These are phyloP conservation scores for Pollenia amentaria DNA, from an alignment of 2,888 invertebrate genomes.

Conservation along the genomic window DNA sequence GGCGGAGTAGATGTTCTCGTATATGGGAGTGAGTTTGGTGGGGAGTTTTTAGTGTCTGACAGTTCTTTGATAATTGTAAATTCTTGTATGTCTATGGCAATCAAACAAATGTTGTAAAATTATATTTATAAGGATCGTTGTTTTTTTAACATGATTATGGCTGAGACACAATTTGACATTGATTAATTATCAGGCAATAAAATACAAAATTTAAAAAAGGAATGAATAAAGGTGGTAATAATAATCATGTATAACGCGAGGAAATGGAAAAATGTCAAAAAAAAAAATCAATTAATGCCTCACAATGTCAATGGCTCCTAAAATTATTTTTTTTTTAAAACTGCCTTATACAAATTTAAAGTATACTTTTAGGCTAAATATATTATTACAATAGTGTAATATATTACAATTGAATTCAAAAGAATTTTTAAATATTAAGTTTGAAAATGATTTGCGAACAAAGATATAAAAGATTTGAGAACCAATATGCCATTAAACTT, in stretches of 20 bases:
- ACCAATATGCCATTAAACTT: too few relatives aligned
- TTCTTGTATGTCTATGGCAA: constrained; percentile 45
- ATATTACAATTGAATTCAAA: too few relatives aligned
- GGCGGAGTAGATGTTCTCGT: not conserved
- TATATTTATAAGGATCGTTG: not conserved
- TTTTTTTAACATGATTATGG: not conserved
- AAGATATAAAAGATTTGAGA: too few relatives aligned
- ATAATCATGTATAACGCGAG: not conserved
- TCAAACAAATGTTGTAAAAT: constrained; percentile 12
- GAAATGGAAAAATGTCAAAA: not conserved
- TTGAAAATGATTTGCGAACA: too few relatives aligned
- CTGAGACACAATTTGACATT: constrained; percentile 25
- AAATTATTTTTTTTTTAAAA: too few relatives aligned
- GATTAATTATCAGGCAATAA: constrained; percentile 57
- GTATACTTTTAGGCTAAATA: too few relatives aligned
- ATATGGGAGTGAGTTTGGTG: constrained; percentile 5
- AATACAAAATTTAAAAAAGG: not conserved
- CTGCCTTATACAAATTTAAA: too few relatives aligned
- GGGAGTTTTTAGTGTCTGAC: constrained; percentile 48
- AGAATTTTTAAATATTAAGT: too few relatives aligned
- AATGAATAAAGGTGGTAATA: not conserved
- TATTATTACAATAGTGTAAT: too few relatives aligned
- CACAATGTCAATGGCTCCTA: too few relatives aligned
- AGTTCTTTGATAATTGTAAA: constrained; percentile 60
- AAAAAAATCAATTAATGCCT: too few relatives aligned